A percentile compares a stretch with the other conserved stretches of the same genome.
phyloP scores from a whole-genome alignment of 2,888 invertebrate species.

The Volucella inflata region DNA sequence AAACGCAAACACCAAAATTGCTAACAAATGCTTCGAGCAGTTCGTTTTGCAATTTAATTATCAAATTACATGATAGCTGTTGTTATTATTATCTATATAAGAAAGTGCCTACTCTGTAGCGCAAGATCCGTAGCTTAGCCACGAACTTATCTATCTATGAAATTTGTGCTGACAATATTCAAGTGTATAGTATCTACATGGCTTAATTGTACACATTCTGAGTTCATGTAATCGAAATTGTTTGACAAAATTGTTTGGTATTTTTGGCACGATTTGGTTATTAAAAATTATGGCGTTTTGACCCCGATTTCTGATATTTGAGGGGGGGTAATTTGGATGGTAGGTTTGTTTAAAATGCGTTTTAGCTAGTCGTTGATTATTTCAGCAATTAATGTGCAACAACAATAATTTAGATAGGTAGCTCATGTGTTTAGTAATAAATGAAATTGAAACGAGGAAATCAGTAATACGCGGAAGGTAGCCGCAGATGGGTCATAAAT shows the following conservation, averaged over 20 bases:
- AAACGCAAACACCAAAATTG: too few relatives aligned
- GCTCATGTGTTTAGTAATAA: constrained; percentile 11
- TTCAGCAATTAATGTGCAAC: neutral
- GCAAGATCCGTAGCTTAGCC: too few relatives aligned
- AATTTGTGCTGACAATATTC: too few relatives aligned
- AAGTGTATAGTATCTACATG: too few relatives aligned
- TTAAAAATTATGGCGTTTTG: constrained; percentile 50
- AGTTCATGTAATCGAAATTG: neutral
- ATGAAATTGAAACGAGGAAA: neutral
- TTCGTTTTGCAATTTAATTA: too few relatives aligned
- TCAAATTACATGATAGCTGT: too few relatives aligned
- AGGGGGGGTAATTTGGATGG: neutral
- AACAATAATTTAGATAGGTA: neutral
- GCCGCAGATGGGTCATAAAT: neutral
- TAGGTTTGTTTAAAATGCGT: neutral
- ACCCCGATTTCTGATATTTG: constrained; percentile 24
- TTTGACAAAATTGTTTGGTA: constrained; percentile 31
- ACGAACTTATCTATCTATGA: too few relatives aligned
- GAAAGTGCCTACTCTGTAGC: too few relatives aligned
- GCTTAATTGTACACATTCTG: too few relatives aligned
- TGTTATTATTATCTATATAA: too few relatives aligned
- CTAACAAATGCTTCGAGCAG: too few relatives aligned
- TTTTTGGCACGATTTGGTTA: constrained; percentile 57
- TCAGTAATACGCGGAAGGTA: constrained; percentile 5
- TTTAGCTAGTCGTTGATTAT: neutral